A percentile compares a stretch with the other conserved stretches of the same genome.
phyloP scores from a whole-genome alignment of 2,113 vertebrate species.

The Laterallus jamaicensis region DNA sequence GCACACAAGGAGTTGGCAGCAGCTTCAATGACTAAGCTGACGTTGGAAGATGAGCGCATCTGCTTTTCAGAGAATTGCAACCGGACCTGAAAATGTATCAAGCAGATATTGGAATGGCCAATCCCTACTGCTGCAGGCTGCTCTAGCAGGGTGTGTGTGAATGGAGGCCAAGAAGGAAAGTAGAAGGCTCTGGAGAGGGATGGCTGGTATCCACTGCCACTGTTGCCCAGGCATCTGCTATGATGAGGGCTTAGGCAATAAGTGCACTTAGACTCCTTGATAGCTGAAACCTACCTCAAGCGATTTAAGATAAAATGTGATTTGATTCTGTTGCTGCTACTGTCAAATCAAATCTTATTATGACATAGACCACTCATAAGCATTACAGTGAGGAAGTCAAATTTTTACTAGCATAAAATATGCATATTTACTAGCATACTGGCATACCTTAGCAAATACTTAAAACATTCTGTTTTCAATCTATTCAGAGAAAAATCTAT shows the following conservation, averaged over 20 bases:
- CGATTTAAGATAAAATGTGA: background rate
- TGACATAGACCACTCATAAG: background rate
- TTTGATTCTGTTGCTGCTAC: background rate
- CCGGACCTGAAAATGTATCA: conserved; percentile 75
- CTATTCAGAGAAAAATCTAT: background rate
- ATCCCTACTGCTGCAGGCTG: background rate
- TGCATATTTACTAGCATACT: too few relatives aligned
- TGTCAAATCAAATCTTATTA: background rate
- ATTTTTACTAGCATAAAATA: background rate
- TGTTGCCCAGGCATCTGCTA: background rate
- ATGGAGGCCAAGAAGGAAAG: background rate
- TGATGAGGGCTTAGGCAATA: background rate
- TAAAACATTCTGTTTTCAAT: background rate
- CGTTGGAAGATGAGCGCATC: conserved; percentile 68
- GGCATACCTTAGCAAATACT: background rate
- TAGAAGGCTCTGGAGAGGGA: background rate
- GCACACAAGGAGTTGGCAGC: conserved; percentile 83
- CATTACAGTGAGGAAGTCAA: background rate
- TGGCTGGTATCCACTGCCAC: background rate
- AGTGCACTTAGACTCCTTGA: background rate
- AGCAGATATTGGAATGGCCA: background rate
- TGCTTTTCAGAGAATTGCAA: conserved; percentile 76
- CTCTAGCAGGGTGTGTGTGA: background rate
- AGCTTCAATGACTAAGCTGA: conserved; percentile 74
- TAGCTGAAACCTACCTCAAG: background rate